Evolutionary conservation across 2,797 vertebrate genomes (phyloP).

Genomic region (Eospalax fontanierii): DNA sequence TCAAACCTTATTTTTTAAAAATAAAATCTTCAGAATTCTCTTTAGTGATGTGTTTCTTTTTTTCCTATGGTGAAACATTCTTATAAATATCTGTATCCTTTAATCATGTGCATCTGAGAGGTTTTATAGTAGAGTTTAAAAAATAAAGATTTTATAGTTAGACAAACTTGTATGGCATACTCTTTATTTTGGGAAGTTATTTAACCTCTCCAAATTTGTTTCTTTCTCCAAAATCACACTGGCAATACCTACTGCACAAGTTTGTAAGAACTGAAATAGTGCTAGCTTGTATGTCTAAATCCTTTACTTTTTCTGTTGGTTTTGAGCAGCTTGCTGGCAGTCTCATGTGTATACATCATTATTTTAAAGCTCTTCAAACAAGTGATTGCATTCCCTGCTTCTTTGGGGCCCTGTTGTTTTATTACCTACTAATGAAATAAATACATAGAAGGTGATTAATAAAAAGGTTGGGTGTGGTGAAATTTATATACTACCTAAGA

Average conservation of each 20-base stretch:
- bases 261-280: conserved; percentile 40
- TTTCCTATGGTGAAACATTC: conserved; percentile 37
- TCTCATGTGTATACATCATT: conserved; percentile 44
- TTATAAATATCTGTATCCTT: conserved; percentile 20
- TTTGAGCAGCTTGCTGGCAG: conserved; percentile 35
- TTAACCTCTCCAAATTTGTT: conserved; percentile 70
- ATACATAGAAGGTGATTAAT: conserved; percentile 49
- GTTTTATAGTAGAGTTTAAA: neutral
- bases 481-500: conserved; percentile 45
- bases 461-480: neutral
- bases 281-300: conserved; percentile 7
- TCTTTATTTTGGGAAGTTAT: conserved; percentile 41
- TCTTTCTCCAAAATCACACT: conserved; percentile 50
- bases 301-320: conserved; percentile 32
- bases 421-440: conserved; percentile 52
- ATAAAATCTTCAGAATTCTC: conserved; percentile 51
- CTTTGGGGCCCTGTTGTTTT: conserved; percentile 48
- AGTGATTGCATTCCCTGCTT: conserved; percentile 17
- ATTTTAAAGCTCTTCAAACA: conserved; percentile 65
- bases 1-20: conserved; percentile 64
- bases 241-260: neutral
- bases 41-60: conserved; percentile 59
- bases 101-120: conserved; percentile 29
- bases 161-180: conserved; percentile 46
- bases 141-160: conserved; percentile 7